Base-by-base conservation (phyloP, 2,888 invertebrate species). In the Aproaerema taeniolella region DNA sequence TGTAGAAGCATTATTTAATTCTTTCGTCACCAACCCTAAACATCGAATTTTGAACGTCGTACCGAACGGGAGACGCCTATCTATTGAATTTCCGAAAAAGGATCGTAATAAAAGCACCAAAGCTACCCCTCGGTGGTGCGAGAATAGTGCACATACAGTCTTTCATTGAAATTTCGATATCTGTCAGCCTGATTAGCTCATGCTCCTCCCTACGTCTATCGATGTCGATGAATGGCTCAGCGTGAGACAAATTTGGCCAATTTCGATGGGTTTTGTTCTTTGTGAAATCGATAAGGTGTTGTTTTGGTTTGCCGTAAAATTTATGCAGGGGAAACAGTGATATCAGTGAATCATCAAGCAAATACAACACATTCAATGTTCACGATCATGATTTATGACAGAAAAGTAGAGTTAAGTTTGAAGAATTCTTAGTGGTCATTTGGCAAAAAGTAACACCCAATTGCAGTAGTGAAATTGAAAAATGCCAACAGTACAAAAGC, bases 41-140 rank as follows among this genome's bases (percentile, higher is more conserved):
- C 66, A 71, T 67, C 63, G 63, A 73, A 81, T 74, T 79, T 76
- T 72, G 72, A 79, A 73, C 72, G 71, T 67, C 61, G 67, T 65
- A 62, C 62, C 58, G 50, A 74, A 69, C 67, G 70, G 61, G 72
- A 78, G 74, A 80, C 81, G 81, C 81, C 82, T 78, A 72, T 79
- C 77, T 74, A 86, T 85, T 80, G 80, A 86, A 86, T 81, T 74
- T 63, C 80, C 83, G 71, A 83, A 86, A 85, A 83, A 76, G 72
- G 67, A 72, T 61, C 67, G 69, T 70, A 80, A 78, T 71, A 78
- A 78, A 82, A 75, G 65, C 63, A 63, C 50, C 52, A 51, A 67
- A 60, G 50, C 58, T 56, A 61, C 52, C 67, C 67, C 65, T 67
- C 64, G 74, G 76, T 79, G 74, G 76, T 73, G 59, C 65, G 58